A percentile compares a stretch with the other conserved stretches of the same genome.
Conservation (phyloP, 2,888 invertebrate genomes). For the Gastracanthus pulcherrimus region DNA sequence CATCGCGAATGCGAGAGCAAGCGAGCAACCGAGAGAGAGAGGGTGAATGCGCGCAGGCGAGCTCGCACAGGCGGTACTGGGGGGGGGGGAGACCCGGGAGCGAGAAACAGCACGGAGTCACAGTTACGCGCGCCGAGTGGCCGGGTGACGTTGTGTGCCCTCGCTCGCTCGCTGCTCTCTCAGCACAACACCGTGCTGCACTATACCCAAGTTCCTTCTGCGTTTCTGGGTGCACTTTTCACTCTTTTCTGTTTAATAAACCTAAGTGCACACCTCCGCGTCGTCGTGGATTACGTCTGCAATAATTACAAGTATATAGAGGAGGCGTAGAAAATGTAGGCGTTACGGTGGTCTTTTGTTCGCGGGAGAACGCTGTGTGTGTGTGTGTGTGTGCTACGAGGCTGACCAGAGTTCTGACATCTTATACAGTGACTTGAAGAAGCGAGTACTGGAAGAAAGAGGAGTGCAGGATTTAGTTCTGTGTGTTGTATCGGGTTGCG, state of each 20-base stretch:
- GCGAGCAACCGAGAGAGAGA: slow-evolving; percentile 50
- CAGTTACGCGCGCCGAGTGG: slow-evolving; percentile 54
- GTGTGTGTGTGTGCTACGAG: background rate
- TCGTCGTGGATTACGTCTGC: too few species aligned
- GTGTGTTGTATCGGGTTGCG: background rate
- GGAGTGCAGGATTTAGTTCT: background rate
- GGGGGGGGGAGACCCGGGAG: slow-evolving; percentile 16
- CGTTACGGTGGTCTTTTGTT: background rate
- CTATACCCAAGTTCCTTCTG: too few species aligned
- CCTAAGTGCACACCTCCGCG: too few species aligned
- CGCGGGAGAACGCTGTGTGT: background rate
- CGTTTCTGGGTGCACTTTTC: too few species aligned
- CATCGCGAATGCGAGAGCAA: slow-evolving; percentile 35
- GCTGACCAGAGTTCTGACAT: too few species aligned
- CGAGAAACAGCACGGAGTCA: slow-evolving; percentile 42
- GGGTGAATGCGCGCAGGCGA: background rate
- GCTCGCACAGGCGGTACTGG: background rate
- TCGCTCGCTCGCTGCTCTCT: too few species aligned
- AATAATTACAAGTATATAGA: background rate
- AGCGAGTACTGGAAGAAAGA: background rate
- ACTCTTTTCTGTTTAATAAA: too few species aligned
- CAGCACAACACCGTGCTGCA: too few species aligned
- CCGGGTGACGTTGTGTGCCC: slow-evolving; percentile 55
- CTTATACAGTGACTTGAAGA: background rate
- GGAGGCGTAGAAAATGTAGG: too few species aligned